Conservation (phyloP, 1,140 invertebrate genomes). For the Stenopsyche tienmushanensis region DNA sequence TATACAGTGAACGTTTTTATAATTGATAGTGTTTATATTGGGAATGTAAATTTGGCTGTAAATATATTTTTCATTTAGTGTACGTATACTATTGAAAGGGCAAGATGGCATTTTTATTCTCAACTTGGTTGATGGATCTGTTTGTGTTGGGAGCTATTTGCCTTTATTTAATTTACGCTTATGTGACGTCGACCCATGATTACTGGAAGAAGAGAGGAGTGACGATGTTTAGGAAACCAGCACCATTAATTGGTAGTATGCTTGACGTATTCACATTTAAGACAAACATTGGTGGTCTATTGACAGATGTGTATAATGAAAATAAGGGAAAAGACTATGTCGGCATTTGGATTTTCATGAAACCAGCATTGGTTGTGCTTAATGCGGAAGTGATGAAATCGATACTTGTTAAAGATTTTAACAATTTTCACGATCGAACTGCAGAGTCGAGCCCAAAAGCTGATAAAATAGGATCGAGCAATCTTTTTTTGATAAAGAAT, state of each 20-base stretch:
- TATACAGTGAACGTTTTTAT: no score
- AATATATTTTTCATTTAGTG: no score
- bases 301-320: slow-evolving; percentile 45
- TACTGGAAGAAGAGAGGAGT: slow-evolving; percentile 50
- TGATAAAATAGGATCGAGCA: slow-evolving; percentile 53
- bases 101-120: no score
- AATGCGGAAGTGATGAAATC: slow-evolving; percentile 54
- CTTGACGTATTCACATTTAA: slow-evolving; percentile 46
- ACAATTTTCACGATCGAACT: slow-evolving; percentile 50
- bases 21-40: no score
- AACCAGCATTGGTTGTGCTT: slow-evolving; percentile 49
- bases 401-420: slow-evolving; percentile 56
- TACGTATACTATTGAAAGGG: no score
- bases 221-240: slow-evolving; percentile 46
- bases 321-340: slow-evolving; percentile 48
- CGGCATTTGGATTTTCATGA: slow-evolving; percentile 50
- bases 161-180: no score
- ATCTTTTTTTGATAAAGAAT: slow-evolving; percentile 53
- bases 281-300: slow-evolving; percentile 45
- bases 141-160: no score
- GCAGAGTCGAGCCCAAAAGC: slow-evolving; percentile 53
- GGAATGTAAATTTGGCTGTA: no score
- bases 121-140: no score
- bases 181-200: slow-evolving; percentile 46
- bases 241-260: slow-evolving; percentile 53